A percentile compares a stretch with the other conserved stretches of the same genome.
These are phyloP conservation scores for Crenichthys baileyi DNA, from an alignment of 2,797 vertebrate genomes.

Conservation along the genomic window DNA sequence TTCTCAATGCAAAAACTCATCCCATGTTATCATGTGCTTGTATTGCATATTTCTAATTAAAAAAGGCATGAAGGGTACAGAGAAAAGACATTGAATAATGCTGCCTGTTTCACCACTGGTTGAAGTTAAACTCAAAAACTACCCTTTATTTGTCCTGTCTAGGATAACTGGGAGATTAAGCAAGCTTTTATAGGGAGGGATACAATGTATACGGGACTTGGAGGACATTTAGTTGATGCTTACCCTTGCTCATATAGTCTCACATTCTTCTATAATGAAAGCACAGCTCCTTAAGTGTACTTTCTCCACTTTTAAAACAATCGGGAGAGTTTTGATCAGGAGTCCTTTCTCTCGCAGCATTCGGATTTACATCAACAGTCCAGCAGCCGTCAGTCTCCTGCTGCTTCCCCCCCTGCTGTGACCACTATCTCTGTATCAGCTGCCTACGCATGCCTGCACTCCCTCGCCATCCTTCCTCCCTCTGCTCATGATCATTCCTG, in stretches of 20 bases:
- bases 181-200: too few relatives aligned
- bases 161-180: too few relatives aligned
- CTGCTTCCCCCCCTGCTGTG: conserved; percentile 63
- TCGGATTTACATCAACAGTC: conserved; percentile 72
- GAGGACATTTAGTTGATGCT: too few relatives aligned
- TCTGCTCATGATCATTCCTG: conserved; percentile 51
- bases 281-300: background rate
- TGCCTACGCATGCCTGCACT: conserved; percentile 74
- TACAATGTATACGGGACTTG: too few relatives aligned
- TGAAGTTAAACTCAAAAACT: background rate
- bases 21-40: too few relatives aligned
- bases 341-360: conserved; percentile 13
- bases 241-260: too few relatives aligned
- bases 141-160: background rate
- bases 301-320: background rate
- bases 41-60: too few relatives aligned
- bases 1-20: too few relatives aligned
- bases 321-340: background rate
- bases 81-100: too few relatives aligned
- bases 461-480: conserved; percentile 55
- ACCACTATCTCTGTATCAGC: conserved; percentile 75
- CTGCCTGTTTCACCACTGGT: background rate
- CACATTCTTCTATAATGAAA: background rate
- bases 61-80: too few relatives aligned
- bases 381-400: conserved; percentile 68